Evolutionary conservation across 2,888 invertebrate genomes (phyloP).

Genomic region (Brachylomia viminalis): DNA sequence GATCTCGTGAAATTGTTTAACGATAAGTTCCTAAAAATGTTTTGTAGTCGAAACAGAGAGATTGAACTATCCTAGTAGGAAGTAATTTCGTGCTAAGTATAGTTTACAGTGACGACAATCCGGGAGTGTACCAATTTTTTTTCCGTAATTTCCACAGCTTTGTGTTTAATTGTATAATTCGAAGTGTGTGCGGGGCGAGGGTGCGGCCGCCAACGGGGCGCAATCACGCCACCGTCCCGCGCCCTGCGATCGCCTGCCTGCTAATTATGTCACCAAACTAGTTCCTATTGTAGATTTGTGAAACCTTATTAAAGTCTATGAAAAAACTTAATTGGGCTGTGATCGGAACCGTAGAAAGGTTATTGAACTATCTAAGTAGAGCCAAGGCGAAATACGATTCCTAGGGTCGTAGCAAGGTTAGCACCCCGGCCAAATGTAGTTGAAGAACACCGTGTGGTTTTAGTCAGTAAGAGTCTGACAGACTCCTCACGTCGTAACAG

Average conservation of each 20-base stretch:
- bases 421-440: background rate
- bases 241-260: constrained; percentile 69
- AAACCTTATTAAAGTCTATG: constrained; percentile 64
- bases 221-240: constrained; percentile 86
- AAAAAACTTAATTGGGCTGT: constrained; percentile 11
- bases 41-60: background rate
- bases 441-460: background rate
- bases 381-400: background rate
- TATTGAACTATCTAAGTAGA: background rate
- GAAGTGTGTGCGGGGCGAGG: constrained; percentile 72
- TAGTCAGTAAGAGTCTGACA: too few relatives aligned
- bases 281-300: constrained; percentile 55
- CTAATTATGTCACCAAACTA: constrained; percentile 80
- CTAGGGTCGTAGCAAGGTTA: background rate
- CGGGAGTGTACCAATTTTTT: constrained; percentile 57
- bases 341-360: background rate
- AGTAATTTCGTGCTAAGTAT: constrained; percentile 33
- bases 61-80: background rate
- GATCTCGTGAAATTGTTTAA: background rate
- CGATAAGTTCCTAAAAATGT: background rate
- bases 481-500: too few relatives aligned
- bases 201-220: constrained; percentile 73
- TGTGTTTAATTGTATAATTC: constrained; percentile 71
- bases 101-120: constrained; percentile 50
- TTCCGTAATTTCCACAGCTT: constrained; percentile 58